Conservation (phyloP, 2,113 vertebrate genomes). For the Myocastor coypus region DNA sequence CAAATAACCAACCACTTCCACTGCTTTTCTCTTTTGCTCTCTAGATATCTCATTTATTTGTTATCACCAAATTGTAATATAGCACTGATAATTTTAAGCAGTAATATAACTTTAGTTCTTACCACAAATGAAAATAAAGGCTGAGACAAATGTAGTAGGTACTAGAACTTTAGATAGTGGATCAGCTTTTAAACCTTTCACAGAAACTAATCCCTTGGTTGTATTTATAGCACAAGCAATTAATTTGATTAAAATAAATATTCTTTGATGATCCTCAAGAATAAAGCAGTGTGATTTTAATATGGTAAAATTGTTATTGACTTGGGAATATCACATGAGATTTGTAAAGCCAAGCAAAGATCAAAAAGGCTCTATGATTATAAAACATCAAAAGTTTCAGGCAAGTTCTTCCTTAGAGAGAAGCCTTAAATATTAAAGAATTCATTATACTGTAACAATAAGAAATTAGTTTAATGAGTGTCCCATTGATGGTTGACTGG, state of each 20-base stretch:
- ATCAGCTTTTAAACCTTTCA: conserved; percentile 9
- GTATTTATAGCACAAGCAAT: conserved; percentile 61
- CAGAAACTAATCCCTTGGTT: conserved; percentile 47
- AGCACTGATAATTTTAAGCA: conserved; percentile 40
- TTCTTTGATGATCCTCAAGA: conserved; percentile 12
- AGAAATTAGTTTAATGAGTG: conserved; percentile 63
- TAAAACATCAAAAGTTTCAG: conserved; percentile 73
- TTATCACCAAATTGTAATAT: conserved; percentile 15
- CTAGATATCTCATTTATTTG: conserved; percentile 58
- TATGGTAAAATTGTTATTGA: conserved; percentile 66
- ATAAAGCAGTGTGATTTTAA: conserved; percentile 65
- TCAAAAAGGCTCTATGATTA: conserved; percentile 60
- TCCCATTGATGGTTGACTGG: conserved; percentile 8
- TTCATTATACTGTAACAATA: conserved; percentile 49
- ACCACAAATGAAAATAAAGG: conserved; percentile 27
- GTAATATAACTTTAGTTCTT: neutral
- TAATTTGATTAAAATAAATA: conserved; percentile 66
- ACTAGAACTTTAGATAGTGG: neutral
- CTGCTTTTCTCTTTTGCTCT: neutral
- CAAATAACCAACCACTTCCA: conserved; percentile 19
- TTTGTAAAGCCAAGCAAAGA: conserved; percentile 63
- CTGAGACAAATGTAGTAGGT: conserved; percentile 36
- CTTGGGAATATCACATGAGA: conserved; percentile 60
- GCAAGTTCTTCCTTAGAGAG: conserved; percentile 51
- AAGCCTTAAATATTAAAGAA: conserved; percentile 33